A percentile compares a stretch with the other conserved stretches of the same genome.
phyloP scores from a whole-genome alignment of 2,797 vertebrate species.

The Sternarchorhynchus goeldii region DNA sequence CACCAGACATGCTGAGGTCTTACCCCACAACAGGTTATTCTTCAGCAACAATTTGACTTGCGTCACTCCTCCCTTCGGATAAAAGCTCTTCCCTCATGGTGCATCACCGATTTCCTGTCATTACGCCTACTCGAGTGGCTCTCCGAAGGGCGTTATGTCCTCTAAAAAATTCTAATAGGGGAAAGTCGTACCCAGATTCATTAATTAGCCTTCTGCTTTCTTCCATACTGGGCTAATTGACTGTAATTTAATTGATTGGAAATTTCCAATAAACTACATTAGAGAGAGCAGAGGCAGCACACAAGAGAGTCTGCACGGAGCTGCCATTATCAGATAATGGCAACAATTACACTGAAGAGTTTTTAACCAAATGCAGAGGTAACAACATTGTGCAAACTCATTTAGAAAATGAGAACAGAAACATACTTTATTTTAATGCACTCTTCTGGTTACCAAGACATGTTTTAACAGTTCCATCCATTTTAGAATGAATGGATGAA shows the following conservation, averaged over 20 bases:
- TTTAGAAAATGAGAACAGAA: constrained; percentile 34
- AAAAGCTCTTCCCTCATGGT: neutral
- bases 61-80: no score
- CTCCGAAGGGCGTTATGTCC: constrained; percentile 38
- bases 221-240: constrained; percentile 68
- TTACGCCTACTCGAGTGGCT: neutral
- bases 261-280: constrained; percentile 68
- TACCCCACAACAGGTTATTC: neutral
- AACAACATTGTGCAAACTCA: constrained; percentile 47
- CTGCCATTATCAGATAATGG: constrained; percentile 66
- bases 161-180: constrained; percentile 39
- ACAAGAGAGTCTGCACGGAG: constrained; percentile 58
- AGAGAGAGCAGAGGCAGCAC: constrained; percentile 65
- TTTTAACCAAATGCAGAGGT: constrained; percentile 64
- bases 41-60: no score
- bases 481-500: constrained; percentile 20
- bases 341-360: constrained; percentile 65
- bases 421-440: constrained; percentile 33
- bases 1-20: no score
- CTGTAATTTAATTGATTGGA: constrained; percentile 70
- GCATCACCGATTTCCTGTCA: neutral
- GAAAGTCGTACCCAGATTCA: constrained; percentile 52
- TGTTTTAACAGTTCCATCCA: constrained; percentile 5
- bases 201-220: constrained; percentile 64
- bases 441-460: constrained; percentile 6